A percentile compares a stretch with the other conserved stretches of the same genome.
These are phyloP conservation scores for Phycodurus eques DNA, from an alignment of 2,113 vertebrate genomes.

Conservation along the genomic window DNA sequence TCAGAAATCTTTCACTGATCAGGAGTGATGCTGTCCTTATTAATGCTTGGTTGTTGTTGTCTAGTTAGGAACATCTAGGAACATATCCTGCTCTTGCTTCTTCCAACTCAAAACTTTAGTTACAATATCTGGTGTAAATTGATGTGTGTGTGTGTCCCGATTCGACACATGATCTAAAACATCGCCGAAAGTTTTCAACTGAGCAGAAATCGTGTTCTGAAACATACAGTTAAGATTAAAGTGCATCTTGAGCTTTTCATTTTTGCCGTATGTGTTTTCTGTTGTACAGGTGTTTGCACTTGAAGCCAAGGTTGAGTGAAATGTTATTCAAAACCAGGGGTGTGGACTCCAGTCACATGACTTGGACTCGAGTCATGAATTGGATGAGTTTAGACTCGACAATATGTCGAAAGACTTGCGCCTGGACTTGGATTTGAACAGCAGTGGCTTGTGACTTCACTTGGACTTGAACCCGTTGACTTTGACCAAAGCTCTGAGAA, in stretches of 20 bases:
- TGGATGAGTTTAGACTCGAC: no score
- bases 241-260: no score
- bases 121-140: background rate
- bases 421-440: no score
- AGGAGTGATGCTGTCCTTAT: background rate
- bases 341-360: no score
- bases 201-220: background rate
- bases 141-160: background rate
- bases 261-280: conserved; percentile 14
- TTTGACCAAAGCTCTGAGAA: no score
- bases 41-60: background rate
- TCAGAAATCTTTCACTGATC: background rate
- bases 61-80: background rate
- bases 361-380: no score
- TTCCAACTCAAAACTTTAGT: background rate
- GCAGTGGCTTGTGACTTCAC: no score
- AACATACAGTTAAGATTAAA: background rate
- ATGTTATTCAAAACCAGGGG: background rate
- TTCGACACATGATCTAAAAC: background rate
- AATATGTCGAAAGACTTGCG: no score
- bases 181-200: background rate
- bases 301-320: conserved; percentile 15
- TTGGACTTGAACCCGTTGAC: no score
- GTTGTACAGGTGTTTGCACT: background rate
- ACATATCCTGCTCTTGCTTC: background rate